A percentile compares a stretch with the other conserved stretches of the same genome.
Evolutionary conservation across 1,140 invertebrate species (phyloP).

Genomic region (Nasonia vitripennis): DNA sequence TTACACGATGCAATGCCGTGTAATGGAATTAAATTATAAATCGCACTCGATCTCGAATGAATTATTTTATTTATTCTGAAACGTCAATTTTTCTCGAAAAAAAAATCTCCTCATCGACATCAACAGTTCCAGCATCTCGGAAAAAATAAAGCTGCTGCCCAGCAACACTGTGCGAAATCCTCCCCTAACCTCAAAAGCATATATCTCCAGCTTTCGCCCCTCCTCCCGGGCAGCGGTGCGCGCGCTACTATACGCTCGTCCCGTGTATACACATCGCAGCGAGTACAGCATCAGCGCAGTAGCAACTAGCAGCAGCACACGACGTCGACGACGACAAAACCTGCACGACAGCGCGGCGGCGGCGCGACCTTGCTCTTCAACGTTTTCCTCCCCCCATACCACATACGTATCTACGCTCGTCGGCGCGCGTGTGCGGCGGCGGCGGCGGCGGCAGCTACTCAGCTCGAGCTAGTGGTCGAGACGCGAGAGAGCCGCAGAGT

Average conservation of each 20-base stretch:
- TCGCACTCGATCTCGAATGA: too few relatives aligned
- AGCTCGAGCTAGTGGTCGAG: not conserved
- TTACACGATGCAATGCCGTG: not conserved
- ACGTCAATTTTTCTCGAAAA: too few relatives aligned
- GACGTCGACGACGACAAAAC: not conserved
- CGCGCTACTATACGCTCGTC: not conserved
- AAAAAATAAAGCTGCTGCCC: not conserved
- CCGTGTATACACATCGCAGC: not conserved
- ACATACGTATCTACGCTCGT: not conserved
- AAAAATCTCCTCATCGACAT: not conserved
- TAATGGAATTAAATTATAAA: not conserved
- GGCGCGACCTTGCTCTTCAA: slow-evolving; percentile 51
- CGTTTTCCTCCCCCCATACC: slow-evolving; percentile 1
- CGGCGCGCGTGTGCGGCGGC: not conserved
- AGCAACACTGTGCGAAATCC: not conserved
- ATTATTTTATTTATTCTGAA: too few relatives aligned
- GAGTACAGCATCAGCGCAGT: too few relatives aligned
- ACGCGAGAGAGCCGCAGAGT: not conserved
- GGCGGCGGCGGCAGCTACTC: not conserved
- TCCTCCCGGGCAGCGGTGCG: not conserved
- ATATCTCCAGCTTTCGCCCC: not conserved
- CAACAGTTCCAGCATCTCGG: not conserved
- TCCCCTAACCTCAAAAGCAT: not conserved
- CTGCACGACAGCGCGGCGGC: not conserved
- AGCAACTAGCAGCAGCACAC: not conserved